These are phyloP conservation scores for Chaetoderma sp. DNA, from an alignment of 2,888 invertebrate genomes.

Conservation along the genomic window DNA sequence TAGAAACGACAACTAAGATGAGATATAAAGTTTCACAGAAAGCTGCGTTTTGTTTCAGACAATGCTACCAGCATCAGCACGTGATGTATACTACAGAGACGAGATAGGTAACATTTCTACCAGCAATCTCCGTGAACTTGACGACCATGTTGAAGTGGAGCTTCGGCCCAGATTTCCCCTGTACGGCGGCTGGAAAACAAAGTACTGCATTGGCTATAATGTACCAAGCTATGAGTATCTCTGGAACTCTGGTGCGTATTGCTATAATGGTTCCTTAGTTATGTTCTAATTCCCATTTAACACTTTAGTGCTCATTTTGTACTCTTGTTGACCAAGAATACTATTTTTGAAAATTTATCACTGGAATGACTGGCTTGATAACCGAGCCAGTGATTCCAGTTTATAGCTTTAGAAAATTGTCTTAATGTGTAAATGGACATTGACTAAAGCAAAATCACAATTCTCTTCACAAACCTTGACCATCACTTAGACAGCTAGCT, in stretches of 20 bases:
- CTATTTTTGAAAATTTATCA: background rate
- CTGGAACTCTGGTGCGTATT: slow-evolving; percentile 78
- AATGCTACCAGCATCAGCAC: slow-evolving; percentile 83
- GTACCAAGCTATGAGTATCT: slow-evolving; percentile 97
- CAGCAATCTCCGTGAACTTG: slow-evolving; percentile 87
- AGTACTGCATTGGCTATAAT: slow-evolving; percentile 96
- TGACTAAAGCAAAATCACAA: too few relatives aligned
- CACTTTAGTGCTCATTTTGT: background rate
- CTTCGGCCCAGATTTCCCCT: slow-evolving; percentile 96
- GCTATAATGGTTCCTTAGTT: too few relatives aligned
- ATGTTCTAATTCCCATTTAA: background rate
- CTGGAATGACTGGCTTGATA: too few relatives aligned
- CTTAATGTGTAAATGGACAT: too few relatives aligned
- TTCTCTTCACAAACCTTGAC: too few relatives aligned
- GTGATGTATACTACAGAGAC: slow-evolving; percentile 96
- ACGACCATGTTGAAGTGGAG: slow-evolving; percentile 94
- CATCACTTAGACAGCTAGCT: too few relatives aligned
- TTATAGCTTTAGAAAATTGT: too few relatives aligned
- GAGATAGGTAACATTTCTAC: slow-evolving; percentile 99
- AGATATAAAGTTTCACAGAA: too few relatives aligned
- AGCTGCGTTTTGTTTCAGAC: too few relatives aligned
- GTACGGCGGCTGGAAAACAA: slow-evolving; percentile 99
- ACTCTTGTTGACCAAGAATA: too few relatives aligned
- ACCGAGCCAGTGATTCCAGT: too few relatives aligned
- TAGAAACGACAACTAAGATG: too few relatives aligned